A percentile compares a stretch with the other conserved stretches of the same genome.
These are phyloP conservation scores for Tachypleus tridentatus DNA, from an alignment of 1,140 invertebrate species.

Conservation along the genomic window DNA sequence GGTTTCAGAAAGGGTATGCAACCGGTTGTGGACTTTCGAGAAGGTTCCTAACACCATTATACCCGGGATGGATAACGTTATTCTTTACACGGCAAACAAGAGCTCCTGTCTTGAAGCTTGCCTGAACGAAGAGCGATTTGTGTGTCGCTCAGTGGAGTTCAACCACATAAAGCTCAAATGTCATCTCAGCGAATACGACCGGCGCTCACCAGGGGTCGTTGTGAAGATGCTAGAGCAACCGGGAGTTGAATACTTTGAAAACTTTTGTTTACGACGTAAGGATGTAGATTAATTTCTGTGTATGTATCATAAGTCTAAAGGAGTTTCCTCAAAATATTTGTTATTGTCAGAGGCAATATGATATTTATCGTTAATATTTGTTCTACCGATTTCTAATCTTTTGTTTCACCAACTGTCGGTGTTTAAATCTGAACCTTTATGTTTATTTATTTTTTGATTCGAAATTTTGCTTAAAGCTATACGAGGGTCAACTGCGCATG, in stretches of 20 bases:
- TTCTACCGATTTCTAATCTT: too few species aligned
- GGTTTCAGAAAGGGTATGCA: conserved; percentile 66
- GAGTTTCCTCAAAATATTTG: too few species aligned
- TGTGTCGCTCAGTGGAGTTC: conserved; percentile 82
- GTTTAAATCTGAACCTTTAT: too few species aligned
- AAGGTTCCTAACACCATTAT: conserved; percentile 84
- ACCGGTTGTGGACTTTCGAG: conserved; percentile 84
- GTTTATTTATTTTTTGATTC: too few species aligned
- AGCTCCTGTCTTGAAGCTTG: conserved; percentile 84
- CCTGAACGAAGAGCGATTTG: conserved; percentile 76
- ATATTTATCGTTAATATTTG: too few species aligned
- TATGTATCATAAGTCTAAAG: too few species aligned
- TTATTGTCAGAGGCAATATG: too few species aligned
- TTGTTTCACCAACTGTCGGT: too few species aligned
- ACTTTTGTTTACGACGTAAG: conserved; percentile 57
- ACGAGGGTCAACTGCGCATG: too few species aligned
- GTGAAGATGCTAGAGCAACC: conserved; percentile 69
- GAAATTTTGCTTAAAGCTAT: too few species aligned
- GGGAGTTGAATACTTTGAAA: conserved; percentile 89
- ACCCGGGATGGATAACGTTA: conserved; percentile 71
- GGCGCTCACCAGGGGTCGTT: conserved; percentile 59
- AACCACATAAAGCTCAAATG: conserved; percentile 85
- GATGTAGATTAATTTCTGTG: too few species aligned
- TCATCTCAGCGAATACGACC: conserved; percentile 73
- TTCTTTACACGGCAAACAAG: conserved; percentile 84